Evolutionary conservation across 1,140 invertebrate genomes (phyloP).

Genomic region (Hirudo medicinalis): DNA sequence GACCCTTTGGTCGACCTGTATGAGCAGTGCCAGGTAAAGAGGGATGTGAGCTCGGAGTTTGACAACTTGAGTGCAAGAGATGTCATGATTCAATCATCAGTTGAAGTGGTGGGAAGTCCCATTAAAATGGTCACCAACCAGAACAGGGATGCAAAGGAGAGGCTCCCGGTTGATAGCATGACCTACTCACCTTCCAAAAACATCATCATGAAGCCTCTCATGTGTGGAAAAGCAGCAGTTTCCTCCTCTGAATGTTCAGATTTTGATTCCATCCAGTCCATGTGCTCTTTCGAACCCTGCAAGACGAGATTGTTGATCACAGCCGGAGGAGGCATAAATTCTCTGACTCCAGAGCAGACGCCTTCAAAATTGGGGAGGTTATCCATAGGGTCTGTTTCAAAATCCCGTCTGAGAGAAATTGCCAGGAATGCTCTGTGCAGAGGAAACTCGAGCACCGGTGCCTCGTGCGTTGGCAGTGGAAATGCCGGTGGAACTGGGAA

Average conservation of each 20-base stretch:
- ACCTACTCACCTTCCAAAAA: background rate
- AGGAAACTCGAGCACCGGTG: background rate
- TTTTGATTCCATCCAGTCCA: slow-evolving; percentile 10
- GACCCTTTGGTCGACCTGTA: slow-evolving; percentile 26
- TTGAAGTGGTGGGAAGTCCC: background rate
- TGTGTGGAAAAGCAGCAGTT: background rate
- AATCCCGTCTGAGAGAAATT: slow-evolving; percentile 5
- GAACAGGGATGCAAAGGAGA: background rate
- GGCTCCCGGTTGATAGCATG: background rate
- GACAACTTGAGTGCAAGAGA: background rate
- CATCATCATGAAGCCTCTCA: background rate
- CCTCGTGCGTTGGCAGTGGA: background rate
- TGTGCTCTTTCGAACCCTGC: slow-evolving; percentile 10
- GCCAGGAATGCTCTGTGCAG: slow-evolving; percentile 16
- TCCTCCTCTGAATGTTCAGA: background rate
- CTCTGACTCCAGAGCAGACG: background rate
- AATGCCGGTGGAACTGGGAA: background rate
- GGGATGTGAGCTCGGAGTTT: background rate
- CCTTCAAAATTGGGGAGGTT: background rate
- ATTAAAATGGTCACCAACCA: background rate
- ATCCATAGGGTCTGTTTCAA: background rate
- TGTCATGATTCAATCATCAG: background rate
- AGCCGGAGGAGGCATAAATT: background rate
- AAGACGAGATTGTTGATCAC: background rate
- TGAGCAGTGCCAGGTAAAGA: background rate